Conservation (phyloP, 2,888 invertebrate species). For the Drosophila conformis region DNA sequence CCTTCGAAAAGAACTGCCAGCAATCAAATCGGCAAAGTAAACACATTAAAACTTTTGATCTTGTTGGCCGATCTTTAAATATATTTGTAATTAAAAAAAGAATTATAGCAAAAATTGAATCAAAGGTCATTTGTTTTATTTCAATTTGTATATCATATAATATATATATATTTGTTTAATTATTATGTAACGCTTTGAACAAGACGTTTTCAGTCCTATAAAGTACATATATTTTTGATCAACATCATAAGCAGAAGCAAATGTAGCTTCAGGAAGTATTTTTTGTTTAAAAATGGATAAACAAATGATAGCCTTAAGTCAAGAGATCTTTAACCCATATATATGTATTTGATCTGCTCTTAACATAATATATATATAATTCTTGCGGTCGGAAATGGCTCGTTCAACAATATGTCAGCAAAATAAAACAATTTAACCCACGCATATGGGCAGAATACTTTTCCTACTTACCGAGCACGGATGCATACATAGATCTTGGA, state of each 20-base stretch:
- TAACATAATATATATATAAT: not conserved
- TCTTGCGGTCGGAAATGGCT: not conserved
- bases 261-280: not conserved
- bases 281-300: not conserved
- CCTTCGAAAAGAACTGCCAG: not conserved
- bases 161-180: not conserved
- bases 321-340: not conserved
- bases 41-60: not conserved
- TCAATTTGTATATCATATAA: not conserved
- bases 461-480: not conserved
- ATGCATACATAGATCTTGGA: not conserved
- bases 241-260: not conserved
- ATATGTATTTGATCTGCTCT: not conserved
- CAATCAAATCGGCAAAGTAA: not conserved
- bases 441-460: not conserved
- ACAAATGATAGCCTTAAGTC: not conserved
- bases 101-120: not conserved
- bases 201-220: not conserved
- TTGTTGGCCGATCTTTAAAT: not conserved
- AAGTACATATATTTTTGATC: not conserved
- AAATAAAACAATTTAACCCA: not conserved
- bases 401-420: not conserved
- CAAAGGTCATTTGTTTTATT: not conserved
- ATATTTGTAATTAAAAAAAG: not conserved
- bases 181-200: not conserved